Evolutionary conservation across 2,888 invertebrate genomes (phyloP).

Genomic region (Polydrusus pterygomalis): DNA sequence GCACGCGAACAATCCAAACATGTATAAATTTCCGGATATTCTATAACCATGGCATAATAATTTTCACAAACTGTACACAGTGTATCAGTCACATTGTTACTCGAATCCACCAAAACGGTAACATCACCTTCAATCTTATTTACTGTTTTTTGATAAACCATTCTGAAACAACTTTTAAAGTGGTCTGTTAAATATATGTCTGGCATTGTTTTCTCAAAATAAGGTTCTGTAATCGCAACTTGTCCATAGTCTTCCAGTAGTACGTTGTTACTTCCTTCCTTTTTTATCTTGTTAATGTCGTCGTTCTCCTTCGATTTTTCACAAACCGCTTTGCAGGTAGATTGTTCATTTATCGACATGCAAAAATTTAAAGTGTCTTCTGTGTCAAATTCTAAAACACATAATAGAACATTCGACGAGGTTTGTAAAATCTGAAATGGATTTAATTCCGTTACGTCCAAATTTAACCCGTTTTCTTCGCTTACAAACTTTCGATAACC

Average conservation of each 20-base stretch:
- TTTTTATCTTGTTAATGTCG: too few species aligned
- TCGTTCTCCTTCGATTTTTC: too few species aligned
- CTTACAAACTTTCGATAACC: background rate
- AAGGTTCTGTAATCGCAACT: too few species aligned
- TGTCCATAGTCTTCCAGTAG: too few species aligned
- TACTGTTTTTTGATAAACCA: too few species aligned
- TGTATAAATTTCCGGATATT: background rate
- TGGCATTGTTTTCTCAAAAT: too few species aligned
- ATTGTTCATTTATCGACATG: background rate
- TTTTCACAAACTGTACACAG: conserved; percentile 21
- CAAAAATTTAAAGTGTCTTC: background rate
- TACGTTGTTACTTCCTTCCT: too few species aligned
- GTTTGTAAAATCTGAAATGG: background rate
- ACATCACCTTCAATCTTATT: background rate
- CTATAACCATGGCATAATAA: conserved; percentile 2
- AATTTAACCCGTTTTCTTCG: background rate
- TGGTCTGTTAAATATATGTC: too few species aligned
- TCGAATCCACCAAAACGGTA: background rate
- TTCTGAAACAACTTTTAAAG: too few species aligned
- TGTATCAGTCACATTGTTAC: background rate
- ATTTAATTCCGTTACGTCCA: background rate
- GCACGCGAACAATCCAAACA: background rate
- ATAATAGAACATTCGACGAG: background rate
- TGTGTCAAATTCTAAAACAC: background rate
- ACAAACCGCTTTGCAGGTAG: too few species aligned